These are phyloP conservation scores for Sarcophaga bullata DNA, from an alignment of 1,140 invertebrate genomes.

Conservation along the genomic window DNA sequence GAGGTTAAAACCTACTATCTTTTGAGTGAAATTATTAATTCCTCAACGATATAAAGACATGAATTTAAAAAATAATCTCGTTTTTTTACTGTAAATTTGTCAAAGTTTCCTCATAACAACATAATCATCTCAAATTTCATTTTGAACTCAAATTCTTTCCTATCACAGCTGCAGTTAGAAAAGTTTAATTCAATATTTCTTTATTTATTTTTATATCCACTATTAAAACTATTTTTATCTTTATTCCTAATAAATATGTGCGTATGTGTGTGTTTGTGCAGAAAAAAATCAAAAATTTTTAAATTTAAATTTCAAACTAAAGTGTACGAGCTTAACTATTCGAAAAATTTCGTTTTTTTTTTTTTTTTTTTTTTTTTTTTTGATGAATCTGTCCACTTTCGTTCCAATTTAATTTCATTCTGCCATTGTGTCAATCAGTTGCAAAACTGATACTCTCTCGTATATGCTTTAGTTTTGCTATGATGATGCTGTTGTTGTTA, in stretches of 20 bases:
- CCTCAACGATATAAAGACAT: too few species aligned
- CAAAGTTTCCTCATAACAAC: too few species aligned
- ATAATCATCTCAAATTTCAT: too few species aligned
- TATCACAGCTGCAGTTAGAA: too few species aligned
- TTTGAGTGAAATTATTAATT: too few species aligned
- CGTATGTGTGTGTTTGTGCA: not conserved
- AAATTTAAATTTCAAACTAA: not conserved
- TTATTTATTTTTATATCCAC: not conserved
- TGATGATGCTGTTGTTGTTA: not conserved
- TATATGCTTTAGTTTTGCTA: not conserved
- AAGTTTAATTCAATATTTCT: too few species aligned
- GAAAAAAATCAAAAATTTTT: not conserved
- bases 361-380: not conserved
- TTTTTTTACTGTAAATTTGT: too few species aligned
- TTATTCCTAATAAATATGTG: not conserved
- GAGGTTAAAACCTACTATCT: too few species aligned
- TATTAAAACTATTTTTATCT: too few species aligned
- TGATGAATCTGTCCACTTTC: not conserved
- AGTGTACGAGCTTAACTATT: not conserved
- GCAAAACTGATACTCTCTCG: not conserved
- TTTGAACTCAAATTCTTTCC: too few species aligned
- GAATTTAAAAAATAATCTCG: too few species aligned
- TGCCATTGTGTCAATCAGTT: not conserved
- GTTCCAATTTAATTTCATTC: not conserved
- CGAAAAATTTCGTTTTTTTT: not conserved